Evolutionary conservation across 1,140 invertebrate genomes (phyloP).

Genomic region (Eciton burchellii): DNA sequence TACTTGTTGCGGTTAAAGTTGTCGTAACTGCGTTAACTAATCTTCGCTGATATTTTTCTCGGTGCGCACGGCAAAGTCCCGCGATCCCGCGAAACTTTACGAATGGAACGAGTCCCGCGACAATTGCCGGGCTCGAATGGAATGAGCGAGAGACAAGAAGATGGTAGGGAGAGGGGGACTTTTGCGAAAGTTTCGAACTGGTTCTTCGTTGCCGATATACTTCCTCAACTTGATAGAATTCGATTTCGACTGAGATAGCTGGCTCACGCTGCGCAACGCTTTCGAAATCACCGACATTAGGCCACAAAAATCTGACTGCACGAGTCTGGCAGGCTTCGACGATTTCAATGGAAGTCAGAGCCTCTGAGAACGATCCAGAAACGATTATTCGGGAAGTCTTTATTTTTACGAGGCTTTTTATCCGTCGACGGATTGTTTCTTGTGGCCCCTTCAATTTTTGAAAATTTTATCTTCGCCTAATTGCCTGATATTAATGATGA

Average conservation of each 20-base stretch:
- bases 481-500: not conserved
- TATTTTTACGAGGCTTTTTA: conserved; percentile 13
- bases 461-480: conserved; percentile 1
- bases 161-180: conserved; percentile 7
- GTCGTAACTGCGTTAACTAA: conserved; percentile 33
- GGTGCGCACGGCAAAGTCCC: conserved; percentile 19
- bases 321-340: conserved; percentile 1
- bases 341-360: not conserved
- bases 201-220: conserved; percentile 62
- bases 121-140: conserved; percentile 36
- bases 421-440: not conserved
- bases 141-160: conserved; percentile 39
- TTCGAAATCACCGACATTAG: conserved; percentile 53
- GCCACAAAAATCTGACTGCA: conserved; percentile 65
- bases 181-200: conserved; percentile 59
- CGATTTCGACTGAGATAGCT: conserved; percentile 60
- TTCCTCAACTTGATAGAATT: conserved; percentile 67
- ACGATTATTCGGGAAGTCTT: conserved; percentile 15
- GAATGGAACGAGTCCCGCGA: conserved; percentile 40
- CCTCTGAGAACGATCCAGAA: not conserved
- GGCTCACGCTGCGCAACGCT: conserved; percentile 26
- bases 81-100: conserved; percentile 31
- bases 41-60: conserved; percentile 47
- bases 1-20: conserved; percentile 51
- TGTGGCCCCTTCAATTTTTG: not conserved